Evolutionary conservation across 2,888 invertebrate genomes (phyloP).

Genomic region (Campopleginae sp.): DNA sequence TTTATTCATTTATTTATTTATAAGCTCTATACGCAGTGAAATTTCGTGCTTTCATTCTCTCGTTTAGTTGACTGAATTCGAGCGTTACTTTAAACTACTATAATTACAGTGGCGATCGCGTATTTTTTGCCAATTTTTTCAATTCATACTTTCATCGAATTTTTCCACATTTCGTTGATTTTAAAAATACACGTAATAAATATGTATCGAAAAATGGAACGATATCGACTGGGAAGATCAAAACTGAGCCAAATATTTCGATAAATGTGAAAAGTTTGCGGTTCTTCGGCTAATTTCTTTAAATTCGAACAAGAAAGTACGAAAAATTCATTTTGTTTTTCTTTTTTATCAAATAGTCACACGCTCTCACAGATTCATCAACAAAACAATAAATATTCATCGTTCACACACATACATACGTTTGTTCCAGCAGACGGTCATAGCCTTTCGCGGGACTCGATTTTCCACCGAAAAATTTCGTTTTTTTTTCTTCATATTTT

Average conservation of each 20-base stretch:
- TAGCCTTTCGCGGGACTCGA: conserved; percentile 53
- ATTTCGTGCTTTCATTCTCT: conserved; percentile 43
- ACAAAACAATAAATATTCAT: conserved; percentile 65
- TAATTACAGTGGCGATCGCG: conserved; percentile 57
- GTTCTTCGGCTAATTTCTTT: not conserved
- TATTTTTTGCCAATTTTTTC: not conserved
- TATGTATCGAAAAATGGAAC: conserved; percentile 55
- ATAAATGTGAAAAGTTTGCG: not conserved
- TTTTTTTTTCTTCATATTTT: not conserved
- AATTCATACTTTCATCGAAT: not conserved
- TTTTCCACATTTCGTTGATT: conserved; percentile 34
- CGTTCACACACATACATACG: conserved; percentile 54
- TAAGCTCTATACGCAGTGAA: conserved; percentile 55
- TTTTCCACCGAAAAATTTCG: conserved; percentile 9
- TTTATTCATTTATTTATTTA: conserved; percentile 41
- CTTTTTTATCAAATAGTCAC: conserved; percentile 17
- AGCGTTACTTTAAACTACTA: conserved; percentile 38
- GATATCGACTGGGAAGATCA: conserved; percentile 40
- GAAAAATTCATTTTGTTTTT: not conserved
- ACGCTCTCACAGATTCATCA: conserved; percentile 31
- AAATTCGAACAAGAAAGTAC: conserved; percentile 27
- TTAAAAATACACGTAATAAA: conserved; percentile 56
- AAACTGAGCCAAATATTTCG: not conserved
- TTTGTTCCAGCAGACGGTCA: conserved; percentile 59
- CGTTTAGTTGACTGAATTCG: conserved; percentile 57